Evolutionary conservation across 2,888 invertebrate genomes (phyloP).

Genomic region (Rhagonycha fulva): DNA sequence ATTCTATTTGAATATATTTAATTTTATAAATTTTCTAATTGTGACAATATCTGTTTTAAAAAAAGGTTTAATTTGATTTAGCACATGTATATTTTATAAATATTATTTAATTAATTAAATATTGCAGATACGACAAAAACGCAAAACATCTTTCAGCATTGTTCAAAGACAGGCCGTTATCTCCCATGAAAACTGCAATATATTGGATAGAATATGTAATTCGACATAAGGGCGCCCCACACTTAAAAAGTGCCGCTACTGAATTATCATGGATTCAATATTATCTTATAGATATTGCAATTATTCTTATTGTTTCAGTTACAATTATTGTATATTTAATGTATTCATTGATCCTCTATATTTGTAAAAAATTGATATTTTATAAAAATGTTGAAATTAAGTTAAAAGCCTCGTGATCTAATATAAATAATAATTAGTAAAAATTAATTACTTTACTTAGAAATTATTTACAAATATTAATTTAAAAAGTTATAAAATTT

Average conservation of each 20-base stretch:
- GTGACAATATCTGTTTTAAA: no score
- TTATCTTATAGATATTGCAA: constrained; percentile 11
- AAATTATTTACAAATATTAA: no score
- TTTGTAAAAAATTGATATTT: background rate
- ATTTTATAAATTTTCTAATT: no score
- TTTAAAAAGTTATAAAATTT: no score
- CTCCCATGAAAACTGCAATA: constrained; percentile 63
- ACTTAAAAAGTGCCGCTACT: constrained; percentile 58
- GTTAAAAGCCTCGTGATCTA: background rate
- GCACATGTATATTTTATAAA: no score
- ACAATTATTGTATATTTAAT: background rate
- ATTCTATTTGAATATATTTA: no score
- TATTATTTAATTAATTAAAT: no score
- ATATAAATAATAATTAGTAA: no score
- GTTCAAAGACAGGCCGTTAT: constrained; percentile 62
- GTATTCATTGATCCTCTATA: background rate
- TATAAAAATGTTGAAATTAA: background rate
- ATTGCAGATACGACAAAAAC: constrained; percentile 59
- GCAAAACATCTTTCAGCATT: constrained; percentile 57
- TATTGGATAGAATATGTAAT: constrained; percentile 70
- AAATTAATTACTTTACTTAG: no score
- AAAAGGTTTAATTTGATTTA: no score
- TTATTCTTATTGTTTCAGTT: background rate
- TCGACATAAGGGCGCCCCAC: constrained; percentile 61
- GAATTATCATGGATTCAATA: constrained; percentile 56